Evolutionary conservation across 1,140 invertebrate species (phyloP), one percentile per base, ranked within the genome.

Genomic region (Brachionus angularis): DNA sequence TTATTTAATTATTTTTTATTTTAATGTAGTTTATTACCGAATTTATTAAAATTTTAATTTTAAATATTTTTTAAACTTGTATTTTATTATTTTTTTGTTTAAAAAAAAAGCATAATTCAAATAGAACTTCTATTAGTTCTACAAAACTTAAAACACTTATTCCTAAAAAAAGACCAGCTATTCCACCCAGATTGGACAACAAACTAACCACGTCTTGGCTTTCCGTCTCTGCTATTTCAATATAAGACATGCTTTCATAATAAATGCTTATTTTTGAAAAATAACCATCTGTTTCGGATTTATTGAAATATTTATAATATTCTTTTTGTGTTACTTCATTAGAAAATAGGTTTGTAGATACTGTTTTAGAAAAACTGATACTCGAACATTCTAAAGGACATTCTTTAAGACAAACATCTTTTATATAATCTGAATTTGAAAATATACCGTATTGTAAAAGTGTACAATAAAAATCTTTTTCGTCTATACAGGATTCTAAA

Each of bases 81-180:
- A n/a, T n/a, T n/a, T n/a, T n/a, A n/a, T n/a, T n/a, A n/a, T n/a
- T n/a, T n/a, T n/a, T n/a, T n/a, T n/a, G n/a, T n/a, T n/a, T n/a
- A n/a, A n/a, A n/a, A n/a, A n/a, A n/a, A n/a, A n/a, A n/a, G n/a
- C n/a, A n/a, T n/a, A n/a, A n/a, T n/a, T n/a, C n/a, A n/a, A n/a
- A n/a, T n/a, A 64, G 21, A 44, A 39, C 10, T 29, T 64, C 61
- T 5, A 64, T 44, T 42, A 64, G 4, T 64, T 64, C 61, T 0
- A 64, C 61, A 1, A 64, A 44, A 31, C 34, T 64, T 0, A 64
- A 18, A 46, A 64, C 12, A 21, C 61, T 64, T 0, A 42, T 10
- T 21, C 36, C 61, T 14, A 64, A 7, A 64, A 44, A 64, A 21
- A 64, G 36, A 4, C 61, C 61, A 8, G 44, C 25, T 16, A 47